phyloP scores from a whole-genome alignment of 2,888 invertebrate genomes.

The Ochropacha duplaris region DNA sequence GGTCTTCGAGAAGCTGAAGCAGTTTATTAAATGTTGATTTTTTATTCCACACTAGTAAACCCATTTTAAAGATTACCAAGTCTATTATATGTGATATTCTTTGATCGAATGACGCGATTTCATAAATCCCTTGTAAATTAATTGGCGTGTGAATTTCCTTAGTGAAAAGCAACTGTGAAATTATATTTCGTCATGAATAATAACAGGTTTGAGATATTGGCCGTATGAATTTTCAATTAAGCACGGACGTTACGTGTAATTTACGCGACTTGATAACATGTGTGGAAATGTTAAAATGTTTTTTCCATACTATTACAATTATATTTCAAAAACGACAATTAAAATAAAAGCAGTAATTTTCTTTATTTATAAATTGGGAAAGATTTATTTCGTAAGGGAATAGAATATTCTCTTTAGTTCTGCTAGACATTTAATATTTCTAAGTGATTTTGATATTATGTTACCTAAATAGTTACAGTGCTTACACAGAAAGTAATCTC shows the following conservation, averaged over 20 bases:
- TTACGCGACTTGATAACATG: conserved; percentile 20
- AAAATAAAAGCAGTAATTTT: background rate
- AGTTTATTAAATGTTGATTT: conserved; percentile 13
- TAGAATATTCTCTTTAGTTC: too few species aligned
- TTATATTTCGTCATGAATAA: conserved; percentile 47
- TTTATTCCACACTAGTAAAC: background rate
- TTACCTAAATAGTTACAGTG: conserved; percentile 10
- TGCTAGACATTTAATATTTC: background rate
- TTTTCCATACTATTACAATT: conserved; percentile 16
- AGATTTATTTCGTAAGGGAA: too few species aligned
- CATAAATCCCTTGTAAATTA: conserved; percentile 11
- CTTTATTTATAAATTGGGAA: too few species aligned
- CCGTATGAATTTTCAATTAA: conserved; percentile 42
- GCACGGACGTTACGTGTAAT: conserved; percentile 32
- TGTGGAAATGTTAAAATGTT: conserved; percentile 16
- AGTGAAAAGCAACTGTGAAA: conserved; percentile 40
- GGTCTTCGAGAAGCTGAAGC: conserved; percentile 41
- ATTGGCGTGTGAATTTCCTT: conserved; percentile 42
- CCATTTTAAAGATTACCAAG: background rate
- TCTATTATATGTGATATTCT: background rate
- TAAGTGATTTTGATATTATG: conserved; percentile 12
- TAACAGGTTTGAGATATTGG: conserved; percentile 37
- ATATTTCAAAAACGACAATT: conserved; percentile 11
- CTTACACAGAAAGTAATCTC: conserved; percentile 22
- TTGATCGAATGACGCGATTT: background rate